phyloP scores from a whole-genome alignment of 2,797 vertebrate genomes.

The Phoeniculus purpureus region DNA sequence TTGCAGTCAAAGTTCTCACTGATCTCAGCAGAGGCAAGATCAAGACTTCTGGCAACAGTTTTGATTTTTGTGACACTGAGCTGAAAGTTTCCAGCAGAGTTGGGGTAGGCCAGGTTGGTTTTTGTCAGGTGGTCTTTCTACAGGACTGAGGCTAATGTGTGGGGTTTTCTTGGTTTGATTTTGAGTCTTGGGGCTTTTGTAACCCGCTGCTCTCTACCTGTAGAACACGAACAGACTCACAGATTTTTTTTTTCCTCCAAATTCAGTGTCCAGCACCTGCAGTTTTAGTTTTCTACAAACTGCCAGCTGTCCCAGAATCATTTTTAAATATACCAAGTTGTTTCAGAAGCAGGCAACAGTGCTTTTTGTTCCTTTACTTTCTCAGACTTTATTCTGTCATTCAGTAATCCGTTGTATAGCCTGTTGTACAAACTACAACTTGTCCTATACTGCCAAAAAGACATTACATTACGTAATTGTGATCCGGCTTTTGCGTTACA shows the following conservation, averaged over 20 bases:
- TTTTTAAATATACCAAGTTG: not conserved
- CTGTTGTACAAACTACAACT: not conserved
- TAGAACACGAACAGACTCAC: not conserved
- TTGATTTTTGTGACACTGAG: not conserved
- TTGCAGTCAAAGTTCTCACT: not conserved
- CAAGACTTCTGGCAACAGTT: not conserved
- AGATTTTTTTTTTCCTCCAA: not conserved
- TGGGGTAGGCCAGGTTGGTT: not conserved
- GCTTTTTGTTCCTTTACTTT: not conserved
- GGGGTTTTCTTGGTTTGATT: not conserved
- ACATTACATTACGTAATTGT: not conserved
- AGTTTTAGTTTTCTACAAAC: not conserved
- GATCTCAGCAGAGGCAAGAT: slow-evolving; percentile 17
- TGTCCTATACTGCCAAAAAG: not conserved
- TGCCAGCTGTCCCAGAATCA: not conserved
- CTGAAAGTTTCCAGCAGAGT: not conserved
- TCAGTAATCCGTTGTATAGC: not conserved
- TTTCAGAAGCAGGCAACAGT: not conserved
- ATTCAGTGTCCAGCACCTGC: not conserved
- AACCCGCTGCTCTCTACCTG: not conserved
- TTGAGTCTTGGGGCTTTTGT: not conserved
- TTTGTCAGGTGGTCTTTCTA: not conserved
- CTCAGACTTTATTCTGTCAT: not conserved
- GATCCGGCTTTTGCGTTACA: not conserved
- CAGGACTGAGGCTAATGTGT: fast-evolving